phyloP scores from a whole-genome alignment of 2,797 vertebrate species.

The Neosilurus hyrtlii region DNA sequence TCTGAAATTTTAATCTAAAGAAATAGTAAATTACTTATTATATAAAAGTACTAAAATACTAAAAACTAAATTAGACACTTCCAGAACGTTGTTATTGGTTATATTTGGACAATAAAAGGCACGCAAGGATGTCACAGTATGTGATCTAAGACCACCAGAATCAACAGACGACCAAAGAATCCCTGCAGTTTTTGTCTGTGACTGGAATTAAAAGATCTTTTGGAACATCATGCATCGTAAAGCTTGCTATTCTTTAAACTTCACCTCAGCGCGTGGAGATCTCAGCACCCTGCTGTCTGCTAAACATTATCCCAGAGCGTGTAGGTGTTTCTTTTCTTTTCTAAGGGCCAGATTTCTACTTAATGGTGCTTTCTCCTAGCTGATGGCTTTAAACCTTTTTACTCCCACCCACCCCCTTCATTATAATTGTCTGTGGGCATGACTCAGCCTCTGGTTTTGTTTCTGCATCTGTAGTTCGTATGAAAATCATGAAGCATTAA shows the following conservation, averaged over 20 bases:
- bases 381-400: not conserved
- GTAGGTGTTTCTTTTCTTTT: constrained; percentile 28
- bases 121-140: not conserved
- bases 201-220: not conserved
- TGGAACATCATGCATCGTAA: not conserved
- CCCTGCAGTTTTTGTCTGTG: not conserved
- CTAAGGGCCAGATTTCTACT: not conserved
- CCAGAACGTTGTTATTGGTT: no score
- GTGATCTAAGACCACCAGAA: not conserved
- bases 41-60: no score
- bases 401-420: not conserved
- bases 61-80: not conserved
- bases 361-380: not conserved
- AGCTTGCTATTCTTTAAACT: not conserved
- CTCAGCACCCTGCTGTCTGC: constrained; percentile 28
- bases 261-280: not conserved
- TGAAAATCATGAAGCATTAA: constrained; percentile 19
- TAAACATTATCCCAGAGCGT: constrained; percentile 17
- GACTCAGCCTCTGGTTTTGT: constrained; percentile 14
- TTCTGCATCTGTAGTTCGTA: constrained; percentile 20
- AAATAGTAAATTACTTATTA: no score
- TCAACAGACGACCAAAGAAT: not conserved
- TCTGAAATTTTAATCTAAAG: not conserved
- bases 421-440: not conserved
- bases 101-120: not conserved